These are phyloP conservation scores for Rhagium mordax DNA, from an alignment of 2,888 invertebrate genomes.

Conservation along the genomic window DNA sequence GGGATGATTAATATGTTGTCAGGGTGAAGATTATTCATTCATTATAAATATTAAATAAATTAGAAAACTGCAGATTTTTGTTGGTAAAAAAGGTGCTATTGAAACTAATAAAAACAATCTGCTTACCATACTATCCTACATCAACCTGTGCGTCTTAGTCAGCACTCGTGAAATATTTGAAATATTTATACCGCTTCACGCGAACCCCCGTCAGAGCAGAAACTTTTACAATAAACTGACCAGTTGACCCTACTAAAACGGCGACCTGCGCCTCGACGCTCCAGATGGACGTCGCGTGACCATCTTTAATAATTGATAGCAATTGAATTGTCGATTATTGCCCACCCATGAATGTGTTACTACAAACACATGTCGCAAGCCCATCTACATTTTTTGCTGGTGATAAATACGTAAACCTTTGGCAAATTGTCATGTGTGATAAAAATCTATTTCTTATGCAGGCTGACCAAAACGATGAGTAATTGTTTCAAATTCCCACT, in stretches of 20 bases:
- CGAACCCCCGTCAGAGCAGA: constrained; percentile 6
- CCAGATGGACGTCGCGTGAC: constrained; percentile 42
- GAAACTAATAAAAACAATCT: no score
- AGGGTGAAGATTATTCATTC: no score
- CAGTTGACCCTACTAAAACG: constrained; percentile 51
- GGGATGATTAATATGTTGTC: no score
- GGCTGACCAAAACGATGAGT: no score
- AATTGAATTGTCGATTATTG: constrained; percentile 40
- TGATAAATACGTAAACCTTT: no score
- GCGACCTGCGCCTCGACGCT: constrained; percentile 51
- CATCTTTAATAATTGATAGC: constrained; percentile 38
- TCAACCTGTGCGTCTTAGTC: neutral
- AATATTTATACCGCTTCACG: neutral
- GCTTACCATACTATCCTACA: no score
- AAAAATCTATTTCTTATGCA: no score
- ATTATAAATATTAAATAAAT: no score
- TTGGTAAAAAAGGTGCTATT: no score
- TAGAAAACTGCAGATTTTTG: no score
- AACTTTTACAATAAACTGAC: constrained; percentile 53
- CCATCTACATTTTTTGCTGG: neutral
- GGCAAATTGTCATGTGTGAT: no score
- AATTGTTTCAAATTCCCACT: no score
- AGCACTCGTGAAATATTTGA: neutral
- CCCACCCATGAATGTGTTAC: constrained; percentile 14
- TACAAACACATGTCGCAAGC: neutral